These are phyloP conservation scores for Pangasius krempfi DNA, from an alignment of 2,797 vertebrate genomes.

Conservation along the genomic window DNA sequence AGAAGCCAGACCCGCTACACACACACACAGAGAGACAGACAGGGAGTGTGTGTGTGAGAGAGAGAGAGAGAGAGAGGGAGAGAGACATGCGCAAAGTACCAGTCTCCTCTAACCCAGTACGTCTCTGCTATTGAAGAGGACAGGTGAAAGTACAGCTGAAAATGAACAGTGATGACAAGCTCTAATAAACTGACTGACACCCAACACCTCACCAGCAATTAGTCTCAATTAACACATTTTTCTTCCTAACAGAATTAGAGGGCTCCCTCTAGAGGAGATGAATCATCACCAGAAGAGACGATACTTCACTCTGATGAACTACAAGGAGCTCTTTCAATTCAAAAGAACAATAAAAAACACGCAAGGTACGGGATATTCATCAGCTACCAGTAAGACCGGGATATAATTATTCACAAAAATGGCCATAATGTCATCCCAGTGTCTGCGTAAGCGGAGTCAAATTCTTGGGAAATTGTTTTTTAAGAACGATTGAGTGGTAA, in stretches of 20 bases:
- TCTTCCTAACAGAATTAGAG: conserved; percentile 70
- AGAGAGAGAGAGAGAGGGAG: not conserved
- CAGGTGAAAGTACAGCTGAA: conserved; percentile 4
- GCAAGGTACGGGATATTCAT: not conserved
- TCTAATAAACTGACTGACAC: conserved; percentile 39
- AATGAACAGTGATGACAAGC: not conserved
- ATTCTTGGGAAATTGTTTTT: not conserved
- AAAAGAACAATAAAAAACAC: conserved; percentile 51
- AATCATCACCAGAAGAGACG: conserved; percentile 59
- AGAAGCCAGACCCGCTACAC: conserved; percentile 54
- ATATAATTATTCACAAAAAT: not conserved
- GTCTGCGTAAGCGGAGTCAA: not conserved
- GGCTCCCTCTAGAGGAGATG: conserved; percentile 80
- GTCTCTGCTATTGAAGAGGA: conserved; percentile 13
- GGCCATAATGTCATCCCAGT: not conserved
- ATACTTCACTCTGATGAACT: conserved; percentile 44
- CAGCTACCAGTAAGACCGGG: not conserved
- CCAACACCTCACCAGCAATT: conserved; percentile 69
- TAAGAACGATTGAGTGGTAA: not conserved
- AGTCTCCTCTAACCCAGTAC: conserved; percentile 56
- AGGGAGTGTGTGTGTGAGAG: not conserved
- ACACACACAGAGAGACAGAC: not conserved
- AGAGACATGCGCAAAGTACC: not conserved
- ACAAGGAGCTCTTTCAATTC: conserved; percentile 38
- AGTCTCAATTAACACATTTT: conserved; percentile 72